Conservation (phyloP, 2,888 invertebrate species). For the Cenopis cana region DNA sequence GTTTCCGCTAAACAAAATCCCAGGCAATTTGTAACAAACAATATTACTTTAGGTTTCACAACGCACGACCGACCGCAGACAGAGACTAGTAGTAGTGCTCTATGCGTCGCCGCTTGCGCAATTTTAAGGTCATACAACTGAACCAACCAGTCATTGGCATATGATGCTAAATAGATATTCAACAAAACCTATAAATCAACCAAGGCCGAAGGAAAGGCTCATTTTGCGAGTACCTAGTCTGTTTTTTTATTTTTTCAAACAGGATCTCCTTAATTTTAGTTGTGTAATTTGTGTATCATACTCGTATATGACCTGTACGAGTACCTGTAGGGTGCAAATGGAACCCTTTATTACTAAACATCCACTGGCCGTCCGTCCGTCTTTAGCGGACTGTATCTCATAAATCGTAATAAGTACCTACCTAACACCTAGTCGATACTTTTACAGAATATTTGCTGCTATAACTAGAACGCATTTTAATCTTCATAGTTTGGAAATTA, state of each 20-base stretch:
- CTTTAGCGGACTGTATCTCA: too few relatives aligned
- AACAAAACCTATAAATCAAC: slow-evolving; percentile 30
- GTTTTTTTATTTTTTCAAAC: neutral
- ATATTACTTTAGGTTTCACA: slow-evolving; percentile 54
- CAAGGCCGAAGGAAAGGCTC: slow-evolving; percentile 6
- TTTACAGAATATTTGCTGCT: too few relatives aligned
- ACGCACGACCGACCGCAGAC: slow-evolving; percentile 46
- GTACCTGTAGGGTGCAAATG: too few relatives aligned
- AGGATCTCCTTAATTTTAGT: neutral
- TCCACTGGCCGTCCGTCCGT: too few relatives aligned
- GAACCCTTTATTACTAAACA: too few relatives aligned
- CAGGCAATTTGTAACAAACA: slow-evolving; percentile 52
- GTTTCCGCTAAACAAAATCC: slow-evolving; percentile 47
- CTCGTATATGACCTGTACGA: too few relatives aligned
- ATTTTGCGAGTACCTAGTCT: neutral
- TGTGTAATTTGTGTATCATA: too few relatives aligned
- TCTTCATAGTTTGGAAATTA: too few relatives aligned
- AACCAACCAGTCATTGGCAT: slow-evolving; percentile 39
- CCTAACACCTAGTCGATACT: too few relatives aligned
- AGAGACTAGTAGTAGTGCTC: slow-evolving; percentile 34
- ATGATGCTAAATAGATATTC: slow-evolving; percentile 36
- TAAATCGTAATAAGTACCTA: too few relatives aligned
- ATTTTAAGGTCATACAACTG: slow-evolving; percentile 43
- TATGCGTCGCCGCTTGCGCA: slow-evolving; percentile 43
- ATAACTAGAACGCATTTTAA: too few relatives aligned